Percentiles rank a stretch among this genome's conserved stretches.
Conservation (phyloP, 1,140 invertebrate genomes). For the Papilio polyxenes region DNA sequence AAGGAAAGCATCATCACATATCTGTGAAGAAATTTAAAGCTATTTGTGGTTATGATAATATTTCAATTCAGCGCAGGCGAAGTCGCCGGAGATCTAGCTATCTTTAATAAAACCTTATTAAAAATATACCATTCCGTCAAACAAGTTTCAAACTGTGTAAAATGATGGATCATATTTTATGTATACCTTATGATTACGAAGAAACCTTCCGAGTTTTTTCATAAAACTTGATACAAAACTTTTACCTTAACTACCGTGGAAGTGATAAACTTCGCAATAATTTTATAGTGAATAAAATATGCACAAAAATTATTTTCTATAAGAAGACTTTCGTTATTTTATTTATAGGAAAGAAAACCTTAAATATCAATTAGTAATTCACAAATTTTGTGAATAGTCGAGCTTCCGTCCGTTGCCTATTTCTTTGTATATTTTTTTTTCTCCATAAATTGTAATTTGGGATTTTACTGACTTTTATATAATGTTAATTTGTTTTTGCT, state of each 20-base stretch:
- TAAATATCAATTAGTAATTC: neutral
- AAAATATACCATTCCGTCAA: neutral
- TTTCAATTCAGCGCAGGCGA: neutral
- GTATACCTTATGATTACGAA: conserved; percentile 5
- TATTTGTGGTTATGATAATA: too few species aligned
- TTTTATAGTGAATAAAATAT: neutral
- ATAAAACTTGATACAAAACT: conserved; percentile 20
- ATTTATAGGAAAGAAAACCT: neutral
- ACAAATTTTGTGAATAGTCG: too few species aligned
- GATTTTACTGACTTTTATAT: too few species aligned
- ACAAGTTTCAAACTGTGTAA: neutral
- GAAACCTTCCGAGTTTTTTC: conserved; percentile 24
- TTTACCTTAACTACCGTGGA: conserved; percentile 13
- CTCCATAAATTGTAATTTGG: too few species aligned
- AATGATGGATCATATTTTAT: conserved; percentile 18
- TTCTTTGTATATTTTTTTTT: too few species aligned
- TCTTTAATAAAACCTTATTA: neutral
- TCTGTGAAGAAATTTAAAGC: too few species aligned
- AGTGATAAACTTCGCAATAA: conserved; percentile 10
- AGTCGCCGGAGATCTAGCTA: neutral
- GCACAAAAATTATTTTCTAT: neutral
- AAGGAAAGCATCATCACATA: too few species aligned
- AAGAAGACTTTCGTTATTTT: neutral
- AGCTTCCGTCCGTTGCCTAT: too few species aligned
- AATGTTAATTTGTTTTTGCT: too few species aligned